Conservation (phyloP, 2,888 invertebrate species). For the Lithodes maja region DNA sequence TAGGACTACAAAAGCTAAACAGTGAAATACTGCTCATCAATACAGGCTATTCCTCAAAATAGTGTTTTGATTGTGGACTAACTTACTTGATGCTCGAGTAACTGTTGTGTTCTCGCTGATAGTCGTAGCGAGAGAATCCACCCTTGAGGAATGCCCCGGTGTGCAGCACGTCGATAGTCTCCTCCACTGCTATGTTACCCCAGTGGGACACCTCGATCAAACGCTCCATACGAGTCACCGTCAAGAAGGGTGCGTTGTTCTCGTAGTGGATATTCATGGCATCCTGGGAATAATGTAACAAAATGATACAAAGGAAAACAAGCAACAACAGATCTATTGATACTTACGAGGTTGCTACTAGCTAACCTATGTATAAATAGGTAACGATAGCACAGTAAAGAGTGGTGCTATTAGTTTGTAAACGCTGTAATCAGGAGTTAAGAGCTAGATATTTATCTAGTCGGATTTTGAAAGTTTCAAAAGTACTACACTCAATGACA, state of each 20-base stretch:
- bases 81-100: conserved; percentile 89
- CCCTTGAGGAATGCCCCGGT: conserved; percentile 95
- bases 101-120: conserved; percentile 92
- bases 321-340: too few species aligned
- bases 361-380: too few species aligned
- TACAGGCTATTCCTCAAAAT: neutral
- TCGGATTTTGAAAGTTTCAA: too few species aligned
- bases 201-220: conserved; percentile 98
- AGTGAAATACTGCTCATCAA: too few species aligned
- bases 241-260: conserved; percentile 96
- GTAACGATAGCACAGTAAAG: too few species aligned
- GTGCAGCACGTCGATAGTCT: conserved; percentile 92
- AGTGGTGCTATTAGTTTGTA: too few species aligned
- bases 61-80: neutral
- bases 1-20: too few species aligned
- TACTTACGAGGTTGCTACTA: too few species aligned
- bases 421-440: too few species aligned
- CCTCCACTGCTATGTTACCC: conserved; percentile 99
- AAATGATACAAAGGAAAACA: too few species aligned
- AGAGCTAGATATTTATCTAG: too few species aligned
- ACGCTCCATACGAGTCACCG: conserved; percentile 90
- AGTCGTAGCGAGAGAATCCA: conserved; percentile 97
- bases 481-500: too few species aligned
- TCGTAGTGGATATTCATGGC: conserved; percentile 89
- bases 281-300: conserved; percentile 53